Base-by-base conservation (phyloP, 1,140 invertebrate genomes). In the Cepaea nemoralis region DNA sequence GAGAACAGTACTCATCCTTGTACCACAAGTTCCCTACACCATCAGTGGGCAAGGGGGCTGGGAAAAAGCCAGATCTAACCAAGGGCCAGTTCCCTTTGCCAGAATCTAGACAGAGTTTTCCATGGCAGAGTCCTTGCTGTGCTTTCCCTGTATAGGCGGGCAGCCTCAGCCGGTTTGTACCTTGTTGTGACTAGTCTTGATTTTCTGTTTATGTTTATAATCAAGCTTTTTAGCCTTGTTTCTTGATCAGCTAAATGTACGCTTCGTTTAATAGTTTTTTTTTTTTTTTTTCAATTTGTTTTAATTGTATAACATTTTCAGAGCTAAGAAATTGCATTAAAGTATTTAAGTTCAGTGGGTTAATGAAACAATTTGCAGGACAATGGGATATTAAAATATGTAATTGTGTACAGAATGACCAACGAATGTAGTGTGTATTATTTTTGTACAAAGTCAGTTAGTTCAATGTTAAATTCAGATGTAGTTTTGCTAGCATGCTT, bases 111-210 rank as follows among this genome's bases (percentile, higher is more conserved):
- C 22, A 55, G 19, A 8, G 2, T 79, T 12, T 37, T 81, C 76
- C 79, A 85, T 85, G 84, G 84, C 81, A 24, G 84, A 85, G 42
- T 78, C 85, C 33, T 66, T 87, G 31, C 33, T 87, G 50, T 87
- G 86, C 63, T 87, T 87, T 74, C 85, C 82, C 76, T 87, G 86
- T 63, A 81, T 86, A 55, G 85, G 84, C 48, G 86, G 86, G 70
- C 86, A 87, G 76, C 86, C 86, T 40, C 86, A 86, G 40, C 85
- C 86, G 14, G 86, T 87, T 81, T 82, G 86, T 86, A 0, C 3
- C 19, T 77, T 2, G 1, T 76, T 76, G 37, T 37, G n/a, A 67
- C 24, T 55, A 66, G 48, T 8, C 24, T 71, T 74, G 39, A 59
- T 35, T 50, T 19, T 10, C 19, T 45, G 42, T 8, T 10, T 10